These are phyloP conservation scores for Eriosoma lanigerum DNA, from an alignment of 1,140 invertebrate species.

Conservation along the genomic window DNA sequence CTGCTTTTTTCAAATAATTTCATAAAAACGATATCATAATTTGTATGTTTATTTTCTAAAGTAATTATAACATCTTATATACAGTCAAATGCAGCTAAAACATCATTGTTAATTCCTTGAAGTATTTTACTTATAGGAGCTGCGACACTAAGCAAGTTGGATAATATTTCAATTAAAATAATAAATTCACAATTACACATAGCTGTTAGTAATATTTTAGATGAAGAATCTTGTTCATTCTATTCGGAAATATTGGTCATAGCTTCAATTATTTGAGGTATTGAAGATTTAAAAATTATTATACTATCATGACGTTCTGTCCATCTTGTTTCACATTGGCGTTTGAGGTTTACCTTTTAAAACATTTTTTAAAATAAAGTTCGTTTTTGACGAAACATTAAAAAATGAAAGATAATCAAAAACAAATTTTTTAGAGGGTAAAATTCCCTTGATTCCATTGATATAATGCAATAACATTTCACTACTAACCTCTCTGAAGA, in stretches of 20 bases:
- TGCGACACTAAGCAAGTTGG: not conserved
- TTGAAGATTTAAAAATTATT: not conserved
- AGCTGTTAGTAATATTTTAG: not conserved
- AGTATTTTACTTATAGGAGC: not conserved
- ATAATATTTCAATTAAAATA: not conserved
- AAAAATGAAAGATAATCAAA: constrained; percentile 17
- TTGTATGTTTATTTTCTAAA: not conserved
- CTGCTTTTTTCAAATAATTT: not conserved
- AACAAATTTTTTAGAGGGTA: no score
- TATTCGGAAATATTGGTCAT: constrained; percentile 10
- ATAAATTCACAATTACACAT: constrained; percentile 15
- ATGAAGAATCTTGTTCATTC: constrained; percentile 4
- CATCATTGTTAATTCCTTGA: not conserved
- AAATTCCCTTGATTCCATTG: no score
- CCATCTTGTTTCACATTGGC: constrained; percentile 33
- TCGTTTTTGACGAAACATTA: constrained; percentile 8
- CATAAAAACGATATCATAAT: not conserved
- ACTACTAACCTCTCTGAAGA: no score
- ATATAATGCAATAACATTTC: no score
- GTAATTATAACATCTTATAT: not conserved
- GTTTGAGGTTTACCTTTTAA: not conserved
- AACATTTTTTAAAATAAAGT: constrained; percentile 16
- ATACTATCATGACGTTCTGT: not conserved
- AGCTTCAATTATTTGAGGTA: not conserved
- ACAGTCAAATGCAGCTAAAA: constrained; percentile 3